A percentile compares a stretch with the other conserved stretches of the same genome.
Evolutionary conservation across 1,140 invertebrate species (phyloP).

Genomic region (Monomorium pharaonis): DNA sequence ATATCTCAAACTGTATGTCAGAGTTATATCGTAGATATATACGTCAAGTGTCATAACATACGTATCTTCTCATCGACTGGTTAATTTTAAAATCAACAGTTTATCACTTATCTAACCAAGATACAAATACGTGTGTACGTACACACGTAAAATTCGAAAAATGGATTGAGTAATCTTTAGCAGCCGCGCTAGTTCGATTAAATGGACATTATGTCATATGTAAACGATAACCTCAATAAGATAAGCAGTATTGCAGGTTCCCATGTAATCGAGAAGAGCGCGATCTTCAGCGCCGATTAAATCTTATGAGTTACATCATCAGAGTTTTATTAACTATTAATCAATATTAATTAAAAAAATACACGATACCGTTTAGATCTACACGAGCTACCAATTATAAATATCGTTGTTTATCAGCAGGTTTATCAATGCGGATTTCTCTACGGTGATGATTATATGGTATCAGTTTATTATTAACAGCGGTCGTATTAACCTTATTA

Average conservation of each 20-base stretch:
- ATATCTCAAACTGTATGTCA: neutral
- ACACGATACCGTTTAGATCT: neutral
- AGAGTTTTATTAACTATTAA: neutral
- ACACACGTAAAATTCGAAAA: neutral
- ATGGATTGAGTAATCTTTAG: neutral
- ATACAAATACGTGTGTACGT: neutral
- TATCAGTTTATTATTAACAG: neutral
- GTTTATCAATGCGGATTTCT: neutral
- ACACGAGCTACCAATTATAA: neutral
- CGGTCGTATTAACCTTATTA: neutral
- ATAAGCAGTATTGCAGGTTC: conserved; percentile 15
- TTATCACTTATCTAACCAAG: neutral
- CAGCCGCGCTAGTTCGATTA: neutral
- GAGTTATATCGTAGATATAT: neutral
- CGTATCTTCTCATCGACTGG: neutral
- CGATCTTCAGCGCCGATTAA: neutral
- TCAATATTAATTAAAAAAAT: neutral
- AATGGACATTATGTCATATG: neutral
- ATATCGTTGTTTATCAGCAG: neutral
- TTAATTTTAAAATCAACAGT: neutral
- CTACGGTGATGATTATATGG: neutral
- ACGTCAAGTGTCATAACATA: neutral
- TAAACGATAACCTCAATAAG: conserved; percentile 20
- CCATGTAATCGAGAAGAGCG: neutral
- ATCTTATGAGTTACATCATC: neutral